A percentile compares a stretch with the other conserved stretches of the same genome.
Conservation (phyloP, 2,888 invertebrate genomes). For the Atethmia centrago region DNA sequence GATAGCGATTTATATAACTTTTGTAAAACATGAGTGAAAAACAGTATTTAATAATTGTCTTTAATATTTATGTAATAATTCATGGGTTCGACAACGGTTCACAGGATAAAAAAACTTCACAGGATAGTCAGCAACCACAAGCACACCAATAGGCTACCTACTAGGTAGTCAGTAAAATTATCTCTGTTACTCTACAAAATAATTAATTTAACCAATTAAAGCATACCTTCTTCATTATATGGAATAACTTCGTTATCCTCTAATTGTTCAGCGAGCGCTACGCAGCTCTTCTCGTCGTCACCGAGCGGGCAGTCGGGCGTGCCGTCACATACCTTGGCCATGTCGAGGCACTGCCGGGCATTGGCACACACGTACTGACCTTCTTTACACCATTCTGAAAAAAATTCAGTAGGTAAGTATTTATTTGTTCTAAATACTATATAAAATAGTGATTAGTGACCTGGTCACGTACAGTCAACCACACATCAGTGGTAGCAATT, state of each 20-base stretch:
- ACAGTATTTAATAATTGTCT: too few relatives aligned
- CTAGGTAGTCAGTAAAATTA: neutral
- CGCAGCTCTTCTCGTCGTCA: slow-evolving; percentile 94
- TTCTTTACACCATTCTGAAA: slow-evolving; percentile 93
- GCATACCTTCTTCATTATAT: slow-evolving; percentile 91
- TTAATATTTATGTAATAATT: too few relatives aligned
- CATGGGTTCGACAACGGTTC: neutral
- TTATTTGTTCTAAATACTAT: neutral
- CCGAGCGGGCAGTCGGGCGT: slow-evolving; percentile 93
- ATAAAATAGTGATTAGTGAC: neutral
- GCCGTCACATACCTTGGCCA: slow-evolving; percentile 93
- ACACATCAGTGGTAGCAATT: neutral
- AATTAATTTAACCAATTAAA: neutral
- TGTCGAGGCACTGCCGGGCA: slow-evolving; percentile 92
- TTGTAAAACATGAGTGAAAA: neutral
- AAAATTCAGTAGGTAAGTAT: slow-evolving; percentile 14
- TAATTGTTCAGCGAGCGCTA: slow-evolving; percentile 91
- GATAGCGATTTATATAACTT: too few relatives aligned
- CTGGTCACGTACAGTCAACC: neutral
- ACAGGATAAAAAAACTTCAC: too few relatives aligned
- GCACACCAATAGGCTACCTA: neutral
- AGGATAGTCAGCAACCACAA: neutral
- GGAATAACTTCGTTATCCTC: slow-evolving; percentile 90
- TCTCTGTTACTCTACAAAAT: neutral
- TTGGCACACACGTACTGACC: slow-evolving; percentile 94